Evolutionary conservation across 2,888 invertebrate species (phyloP), one percentile per base, ranked within the genome.

Genomic region (Andrena trimmerana): DNA sequence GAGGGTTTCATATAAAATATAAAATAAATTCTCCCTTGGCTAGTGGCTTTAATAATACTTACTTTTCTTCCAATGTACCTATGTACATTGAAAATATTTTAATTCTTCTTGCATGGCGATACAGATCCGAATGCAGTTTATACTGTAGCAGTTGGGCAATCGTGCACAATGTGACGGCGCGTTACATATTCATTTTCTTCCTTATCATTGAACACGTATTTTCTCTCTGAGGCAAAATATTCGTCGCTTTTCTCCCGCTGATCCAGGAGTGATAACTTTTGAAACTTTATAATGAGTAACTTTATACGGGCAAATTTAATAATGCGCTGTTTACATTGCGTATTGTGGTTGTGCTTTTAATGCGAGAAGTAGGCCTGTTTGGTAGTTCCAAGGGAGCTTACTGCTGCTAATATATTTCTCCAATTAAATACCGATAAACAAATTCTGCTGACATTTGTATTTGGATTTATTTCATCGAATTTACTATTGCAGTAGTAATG

Each of bases 201-300:
- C 76, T 76, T 85, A 82, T 76, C 87, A 86, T 86, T 88, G 89
- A 90, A 90, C 89, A 90, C 90, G 85, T 84, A 82, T 72, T 71
- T 80, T 88, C 87, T 84, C 87, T 86, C 86, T 84, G 88, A 88
- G 89, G 85, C 74, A 83, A 85, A 68, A 31, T 75, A 73, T 78
- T 74, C 60, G 70, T 60, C 42, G 31, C 66, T 79, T 29, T 63
- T 20, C 27, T 20, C 65, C 62, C 48, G 63, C 52, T 57, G 29
- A 27, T 63, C 60, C 57, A 72, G 77, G 52, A 65, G 42, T 20
- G 62, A 72, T 57, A 70, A 74, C 71, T 57, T 67, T 66, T 24
- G 42, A 62, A 70, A 66, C 57, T 20, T 74, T 16, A 29, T 13
- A 29, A 29, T 27, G 73, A 67, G 48, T 36, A 50, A 7, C 29